Base-by-base conservation (phyloP, 2,113 vertebrate genomes). In the Cardinalis cardinalis region DNA sequence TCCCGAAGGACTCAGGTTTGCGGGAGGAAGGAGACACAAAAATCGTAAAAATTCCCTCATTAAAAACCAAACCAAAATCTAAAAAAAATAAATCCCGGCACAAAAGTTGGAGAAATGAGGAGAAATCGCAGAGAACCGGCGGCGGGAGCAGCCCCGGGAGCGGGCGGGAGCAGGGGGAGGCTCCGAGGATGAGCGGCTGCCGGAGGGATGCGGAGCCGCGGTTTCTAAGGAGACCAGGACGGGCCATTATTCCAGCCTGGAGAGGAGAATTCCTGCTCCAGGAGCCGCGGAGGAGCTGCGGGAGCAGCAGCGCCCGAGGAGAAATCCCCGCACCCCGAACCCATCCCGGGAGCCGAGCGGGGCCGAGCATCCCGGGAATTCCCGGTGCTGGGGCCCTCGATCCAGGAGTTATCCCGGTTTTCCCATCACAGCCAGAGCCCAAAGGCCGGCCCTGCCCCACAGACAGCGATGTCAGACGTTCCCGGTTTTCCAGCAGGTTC, bases 181-280 rank as follows among this genome's bases (percentile, higher is more conserved):
- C 73, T 51, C 23, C 65, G 65, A 68, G 88, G 95, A 93, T 53
- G 88, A 88, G 40, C 88, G 83, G 26, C 60, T 70, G 87, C 76
- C 63, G 61, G 80, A 64, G 90, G 23, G 77, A 84, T 81, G 91
- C 52, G 94, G 88, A 68, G 92, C 43, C 10, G 34, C 91, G 53
- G 94, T 96, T 96, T 94, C 95, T 95, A 94, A 75, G 95, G 95
- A 96, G 91, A 96, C 95, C 94, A 84, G 95, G 80, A 56, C 58
- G 52, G 84, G 77, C 61, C 76, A 16, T 17, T 16, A 10, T 46
- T 79, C 76, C 76, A 38, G 41, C 3, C 61, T 31, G 76, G 75
- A 55, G 61, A 46, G 41, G 26, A 48, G 76, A 56, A 92, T 96
- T 90, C 89, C 91, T 90, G 89, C 87, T 51, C 51, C 65, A 2